phyloP scores from a whole-genome alignment of 2,888 invertebrate species.

The Ectemnius cavifrons region DNA sequence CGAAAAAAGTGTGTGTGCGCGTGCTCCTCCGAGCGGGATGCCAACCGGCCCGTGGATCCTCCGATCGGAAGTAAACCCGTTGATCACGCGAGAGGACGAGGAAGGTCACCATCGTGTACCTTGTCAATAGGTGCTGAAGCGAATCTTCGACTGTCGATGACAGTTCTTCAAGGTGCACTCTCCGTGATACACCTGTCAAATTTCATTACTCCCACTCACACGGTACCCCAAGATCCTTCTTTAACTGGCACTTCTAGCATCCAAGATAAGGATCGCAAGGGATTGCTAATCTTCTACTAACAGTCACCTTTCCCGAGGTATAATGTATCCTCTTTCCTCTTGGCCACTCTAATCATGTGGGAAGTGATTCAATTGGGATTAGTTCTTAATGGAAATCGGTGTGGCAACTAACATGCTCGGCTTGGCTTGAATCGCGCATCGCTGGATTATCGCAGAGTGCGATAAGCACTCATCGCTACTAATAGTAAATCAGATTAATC shows the following conservation, averaged over 20 bases:
- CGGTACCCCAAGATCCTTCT: background rate
- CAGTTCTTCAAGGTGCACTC: background rate
- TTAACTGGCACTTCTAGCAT: too few species aligned
- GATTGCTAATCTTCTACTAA: too few species aligned
- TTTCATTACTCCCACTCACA: background rate
- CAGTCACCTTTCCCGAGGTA: too few species aligned
- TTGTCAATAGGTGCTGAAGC: background rate
- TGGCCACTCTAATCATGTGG: too few species aligned
- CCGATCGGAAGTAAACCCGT: constrained; percentile 27
- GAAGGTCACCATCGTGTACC: constrained; percentile 46
- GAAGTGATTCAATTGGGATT: too few species aligned
- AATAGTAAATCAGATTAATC: constrained; percentile 5
- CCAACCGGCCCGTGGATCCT: constrained; percentile 29
- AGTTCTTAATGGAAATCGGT: too few species aligned
- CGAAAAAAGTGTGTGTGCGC: constrained; percentile 66
- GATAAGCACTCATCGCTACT: background rate
- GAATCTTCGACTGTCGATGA: background rate
- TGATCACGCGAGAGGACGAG: constrained; percentile 41
- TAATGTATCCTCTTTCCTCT: too few species aligned
- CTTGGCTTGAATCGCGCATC: too few species aligned
- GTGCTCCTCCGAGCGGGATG: constrained; percentile 51
- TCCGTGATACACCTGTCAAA: constrained; percentile 30
- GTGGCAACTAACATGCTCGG: too few species aligned
- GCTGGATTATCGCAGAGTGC: too few species aligned
- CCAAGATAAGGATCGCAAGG: background rate